Base-by-base conservation (phyloP, 92 coral and sea anemone species). In the Diadumene lineata region DNA sequence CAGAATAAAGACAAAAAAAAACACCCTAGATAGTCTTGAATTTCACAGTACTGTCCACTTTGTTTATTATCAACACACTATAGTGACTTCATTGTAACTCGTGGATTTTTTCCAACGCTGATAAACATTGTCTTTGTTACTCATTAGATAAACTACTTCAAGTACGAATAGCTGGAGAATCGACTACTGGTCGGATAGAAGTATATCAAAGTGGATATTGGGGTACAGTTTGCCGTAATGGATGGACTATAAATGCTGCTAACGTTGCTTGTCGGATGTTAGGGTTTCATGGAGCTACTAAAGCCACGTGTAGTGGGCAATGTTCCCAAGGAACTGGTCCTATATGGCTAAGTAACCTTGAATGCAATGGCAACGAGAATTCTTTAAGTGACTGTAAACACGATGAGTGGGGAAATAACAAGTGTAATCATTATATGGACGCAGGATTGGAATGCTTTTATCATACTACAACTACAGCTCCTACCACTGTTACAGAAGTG, bases 151-250 rank as follows among this genome's bases (percentile, higher is more conserved):
- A 51, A 0, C 84, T 81, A 10, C 6, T 82, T 58, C 43, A 43
- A 61, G 73, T 67, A 1, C 79, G 87, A 17, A 81, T 86, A 7
- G 69, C 55, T n/a, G 87, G 87, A 11, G 73, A 83, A 58, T 73
- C 84, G 2, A 74, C 77, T 66, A 25, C 70, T 48, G 94, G 91
- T 28, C 85, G 94, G 9, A 81, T 89, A 23, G 94, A 89, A 74
- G 71, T 86, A n/a, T 75, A 69, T 43, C 91, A 84, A 55, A 81
- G 70, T 82, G 94, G 94, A 31, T 66, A 18, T 33, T 89, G 94
- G 94, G 94, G 94, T 11, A 89, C 88, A 15, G 64, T 90, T 16
- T 90, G 96, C 38, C 80, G 38, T 32, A 77, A 82, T 13, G 72
- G 69, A 25, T 90, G 96, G 96, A 84, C 80, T 26, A 48, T 83